Conservation (phyloP, 2,888 invertebrate species). For the Candidula unifasciata region DNA sequence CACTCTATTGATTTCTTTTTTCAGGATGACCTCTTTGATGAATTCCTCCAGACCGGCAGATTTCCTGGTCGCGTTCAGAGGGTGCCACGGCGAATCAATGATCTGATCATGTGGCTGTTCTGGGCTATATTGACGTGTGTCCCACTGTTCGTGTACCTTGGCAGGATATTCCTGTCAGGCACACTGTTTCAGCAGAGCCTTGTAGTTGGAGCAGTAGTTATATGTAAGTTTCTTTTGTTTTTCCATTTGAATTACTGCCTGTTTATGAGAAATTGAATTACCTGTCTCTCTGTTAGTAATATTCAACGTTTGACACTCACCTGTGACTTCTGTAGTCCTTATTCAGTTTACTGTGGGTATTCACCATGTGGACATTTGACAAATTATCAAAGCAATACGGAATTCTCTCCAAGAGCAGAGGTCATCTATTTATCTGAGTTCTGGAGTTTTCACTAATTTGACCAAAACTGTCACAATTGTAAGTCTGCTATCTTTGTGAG, state of each 20-base stretch:
- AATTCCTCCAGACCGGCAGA: conserved; percentile 69
- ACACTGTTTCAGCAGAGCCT: conserved; percentile 85
- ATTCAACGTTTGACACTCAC: too few species aligned
- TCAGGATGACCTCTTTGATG: conserved; percentile 77
- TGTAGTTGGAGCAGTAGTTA: conserved; percentile 84
- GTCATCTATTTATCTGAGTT: too few species aligned
- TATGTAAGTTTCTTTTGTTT: conserved; percentile 84
- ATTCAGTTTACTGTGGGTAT: too few species aligned
- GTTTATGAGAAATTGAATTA: too few species aligned
- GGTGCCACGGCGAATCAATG: conserved; percentile 66
- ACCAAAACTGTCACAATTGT: too few species aligned
- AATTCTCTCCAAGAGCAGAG: too few species aligned
- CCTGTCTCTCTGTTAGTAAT: too few species aligned
- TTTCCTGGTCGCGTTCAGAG: conserved; percentile 65
- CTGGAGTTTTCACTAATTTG: too few species aligned
- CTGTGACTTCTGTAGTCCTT: too few species aligned
- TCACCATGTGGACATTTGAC: too few species aligned
- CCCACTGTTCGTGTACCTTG: conserved; percentile 70
- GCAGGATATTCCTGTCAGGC: conserved; percentile 79
- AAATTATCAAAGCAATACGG: too few species aligned
- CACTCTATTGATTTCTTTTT: background rate
- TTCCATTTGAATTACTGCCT: conserved; percentile 43
- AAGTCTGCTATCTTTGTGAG: too few species aligned
- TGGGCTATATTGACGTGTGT: conserved; percentile 74
- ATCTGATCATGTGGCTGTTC: conserved; percentile 71